Percentiles rank a stretch among this genome's conserved stretches.
Conservation (phyloP, 2,888 invertebrate species). For the Amorpha juglandis region DNA sequence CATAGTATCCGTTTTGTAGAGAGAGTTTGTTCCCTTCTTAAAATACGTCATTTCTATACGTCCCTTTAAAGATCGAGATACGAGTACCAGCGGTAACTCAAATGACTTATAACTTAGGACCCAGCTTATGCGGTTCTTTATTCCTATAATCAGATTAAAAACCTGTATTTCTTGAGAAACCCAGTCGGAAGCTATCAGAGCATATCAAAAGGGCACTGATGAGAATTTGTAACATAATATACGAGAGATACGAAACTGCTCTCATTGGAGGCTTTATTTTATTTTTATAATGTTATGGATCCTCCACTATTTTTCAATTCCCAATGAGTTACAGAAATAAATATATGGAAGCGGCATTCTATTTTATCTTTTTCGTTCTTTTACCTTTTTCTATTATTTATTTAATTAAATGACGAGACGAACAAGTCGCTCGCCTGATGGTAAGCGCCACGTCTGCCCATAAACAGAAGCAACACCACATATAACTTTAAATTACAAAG, state of each 20-base stretch:
- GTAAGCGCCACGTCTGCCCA: too few relatives aligned
- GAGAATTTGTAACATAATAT: slow-evolving; percentile 23
- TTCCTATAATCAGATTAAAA: not conserved
- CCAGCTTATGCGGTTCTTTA: slow-evolving; percentile 3
- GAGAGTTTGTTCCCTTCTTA: not conserved
- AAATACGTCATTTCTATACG: not conserved
- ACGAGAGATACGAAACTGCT: slow-evolving; percentile 15
- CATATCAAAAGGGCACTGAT: slow-evolving; percentile 18
- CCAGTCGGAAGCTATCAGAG: slow-evolving; percentile 19
- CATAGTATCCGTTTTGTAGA: too few relatives aligned
- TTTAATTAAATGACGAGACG: too few relatives aligned
- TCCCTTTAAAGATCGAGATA: not conserved
- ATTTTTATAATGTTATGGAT: slow-evolving; percentile 25
- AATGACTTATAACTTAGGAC: not conserved
- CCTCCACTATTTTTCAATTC: slow-evolving; percentile 18
- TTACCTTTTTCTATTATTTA: too few relatives aligned
- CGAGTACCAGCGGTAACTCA: not conserved
- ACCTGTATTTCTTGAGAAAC: slow-evolving; percentile 3
- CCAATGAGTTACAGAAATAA: slow-evolving; percentile 6
- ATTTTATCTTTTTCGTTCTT: too few relatives aligned
- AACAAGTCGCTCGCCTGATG: too few relatives aligned
- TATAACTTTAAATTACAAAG: too few relatives aligned
- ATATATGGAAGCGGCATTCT: not conserved
- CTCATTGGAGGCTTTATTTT: slow-evolving; percentile 5
- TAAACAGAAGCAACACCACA: too few relatives aligned